Conservation (phyloP, 2,113 vertebrate species). For the Sceloporus tristichus region DNA sequence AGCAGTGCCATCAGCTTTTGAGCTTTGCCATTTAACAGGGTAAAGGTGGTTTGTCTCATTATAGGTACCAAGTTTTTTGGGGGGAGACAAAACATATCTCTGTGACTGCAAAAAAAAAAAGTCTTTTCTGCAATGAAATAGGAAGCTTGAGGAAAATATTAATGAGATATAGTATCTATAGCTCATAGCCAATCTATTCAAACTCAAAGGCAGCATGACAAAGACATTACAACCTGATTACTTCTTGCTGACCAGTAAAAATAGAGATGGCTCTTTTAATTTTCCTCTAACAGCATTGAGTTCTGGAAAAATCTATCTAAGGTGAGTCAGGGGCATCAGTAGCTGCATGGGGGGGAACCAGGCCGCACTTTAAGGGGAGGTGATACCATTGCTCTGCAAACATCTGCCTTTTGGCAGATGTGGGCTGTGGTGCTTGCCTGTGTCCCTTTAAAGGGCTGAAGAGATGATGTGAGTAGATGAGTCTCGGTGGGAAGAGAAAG, state of each 20-base stretch:
- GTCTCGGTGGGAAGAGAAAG: too few species aligned
- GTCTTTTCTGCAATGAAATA: background rate
- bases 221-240: background rate
- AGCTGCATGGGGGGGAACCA: too few species aligned
- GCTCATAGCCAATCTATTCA: constrained; percentile 19
- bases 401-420: too few species aligned
- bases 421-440: too few species aligned
- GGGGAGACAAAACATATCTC: background rate
- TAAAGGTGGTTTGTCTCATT: constrained; percentile 18
- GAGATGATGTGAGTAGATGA: too few species aligned
- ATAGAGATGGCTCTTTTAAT: constrained; percentile 4
- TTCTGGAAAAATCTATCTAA: background rate
- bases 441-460: too few species aligned
- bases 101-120: background rate
- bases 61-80: background rate
- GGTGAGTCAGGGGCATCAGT: too few species aligned
- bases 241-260: constrained; percentile 36
- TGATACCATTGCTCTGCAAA: too few species aligned
- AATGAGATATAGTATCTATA: constrained; percentile 4
- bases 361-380: too few species aligned
- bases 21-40: constrained; percentile 12
- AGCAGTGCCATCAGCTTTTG: background rate
- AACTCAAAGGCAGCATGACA: constrained; percentile 23
- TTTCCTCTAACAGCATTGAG: background rate
- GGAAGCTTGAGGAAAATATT: background rate